Conservation (phyloP, 2,888 invertebrate genomes). For the Thymelicus lineola region DNA sequence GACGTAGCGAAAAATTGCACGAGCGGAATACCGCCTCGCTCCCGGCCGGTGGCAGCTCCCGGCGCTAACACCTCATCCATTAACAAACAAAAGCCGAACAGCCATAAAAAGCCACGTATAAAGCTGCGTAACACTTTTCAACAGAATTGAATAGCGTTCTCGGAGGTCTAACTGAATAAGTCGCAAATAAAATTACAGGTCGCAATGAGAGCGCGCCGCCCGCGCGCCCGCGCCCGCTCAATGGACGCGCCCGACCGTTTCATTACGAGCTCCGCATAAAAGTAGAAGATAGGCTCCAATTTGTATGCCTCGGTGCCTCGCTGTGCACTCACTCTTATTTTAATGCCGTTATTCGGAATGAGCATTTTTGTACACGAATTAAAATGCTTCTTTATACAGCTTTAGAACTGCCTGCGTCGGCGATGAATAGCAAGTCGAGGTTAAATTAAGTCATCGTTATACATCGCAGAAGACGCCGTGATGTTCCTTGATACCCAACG, state of each 20-base stretch:
- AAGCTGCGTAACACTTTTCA: slow-evolving; percentile 45
- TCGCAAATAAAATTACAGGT: slow-evolving; percentile 47
- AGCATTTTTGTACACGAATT: slow-evolving; percentile 34
- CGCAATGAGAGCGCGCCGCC: slow-evolving; percentile 38
- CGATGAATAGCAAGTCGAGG: slow-evolving; percentile 25
- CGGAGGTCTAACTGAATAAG: slow-evolving; percentile 44
- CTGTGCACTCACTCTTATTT: slow-evolving; percentile 31
- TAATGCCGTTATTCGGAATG: slow-evolving; percentile 33
- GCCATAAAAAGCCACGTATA: slow-evolving; percentile 42
- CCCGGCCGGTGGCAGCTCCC: background rate
- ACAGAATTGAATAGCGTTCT: slow-evolving; percentile 42
- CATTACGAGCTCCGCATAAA: slow-evolving; percentile 40
- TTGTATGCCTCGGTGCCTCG: slow-evolving; percentile 21
- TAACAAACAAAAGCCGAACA: slow-evolving; percentile 42
- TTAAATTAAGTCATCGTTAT: slow-evolving; percentile 29
- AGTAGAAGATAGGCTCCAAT: slow-evolving; percentile 34
- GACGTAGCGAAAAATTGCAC: slow-evolving; percentile 21
- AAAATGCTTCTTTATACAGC: slow-evolving; percentile 32
- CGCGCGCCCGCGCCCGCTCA: slow-evolving; percentile 21
- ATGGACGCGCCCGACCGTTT: slow-evolving; percentile 44
- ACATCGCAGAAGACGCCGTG: slow-evolving; percentile 7
- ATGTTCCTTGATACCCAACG: background rate
- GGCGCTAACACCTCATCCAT: slow-evolving; percentile 44
- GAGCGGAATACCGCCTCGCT: slow-evolving; percentile 2
- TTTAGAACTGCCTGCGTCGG: slow-evolving; percentile 11